Percentiles rank a stretch among this genome's conserved stretches.
Conservation (phyloP, 2,888 invertebrate species). For the Harpalus rubripes region DNA sequence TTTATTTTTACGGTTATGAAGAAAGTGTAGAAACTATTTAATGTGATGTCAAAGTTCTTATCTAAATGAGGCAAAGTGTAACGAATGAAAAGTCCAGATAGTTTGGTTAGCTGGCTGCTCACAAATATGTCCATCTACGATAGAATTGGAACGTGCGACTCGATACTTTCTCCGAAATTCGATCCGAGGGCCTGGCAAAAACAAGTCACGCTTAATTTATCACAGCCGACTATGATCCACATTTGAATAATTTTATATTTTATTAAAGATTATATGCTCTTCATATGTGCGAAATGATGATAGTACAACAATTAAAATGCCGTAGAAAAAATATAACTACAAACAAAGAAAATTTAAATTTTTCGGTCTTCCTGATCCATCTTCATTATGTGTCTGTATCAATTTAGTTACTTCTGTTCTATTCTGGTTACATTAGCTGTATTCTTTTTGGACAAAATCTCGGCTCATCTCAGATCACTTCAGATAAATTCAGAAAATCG, state of each 20-base stretch:
- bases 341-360: no score
- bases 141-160: conserved; percentile 63
- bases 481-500: no score
- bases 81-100: conserved; percentile 16
- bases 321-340: no score
- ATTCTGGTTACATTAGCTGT: no score
- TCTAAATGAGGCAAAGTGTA: conserved; percentile 28
- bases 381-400: no score
- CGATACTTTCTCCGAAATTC: conserved; percentile 57
- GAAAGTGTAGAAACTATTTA: background rate
- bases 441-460: no score
- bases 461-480: no score
- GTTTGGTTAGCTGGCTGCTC: conserved; percentile 10
- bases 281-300: no score
- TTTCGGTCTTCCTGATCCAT: no score
- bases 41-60: conserved; percentile 30
- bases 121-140: conserved; percentile 21
- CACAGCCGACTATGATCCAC: conserved; percentile 24
- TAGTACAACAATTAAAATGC: no score
- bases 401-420: no score
- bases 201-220: conserved; percentile 46
- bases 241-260: conserved; percentile 5
- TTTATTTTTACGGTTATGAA: background rate
- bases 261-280: no score
- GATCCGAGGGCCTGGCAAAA: conserved; percentile 44